Base-by-base conservation (phyloP, 2,113 vertebrate genomes). In the Paedocypris sp. region DNA sequence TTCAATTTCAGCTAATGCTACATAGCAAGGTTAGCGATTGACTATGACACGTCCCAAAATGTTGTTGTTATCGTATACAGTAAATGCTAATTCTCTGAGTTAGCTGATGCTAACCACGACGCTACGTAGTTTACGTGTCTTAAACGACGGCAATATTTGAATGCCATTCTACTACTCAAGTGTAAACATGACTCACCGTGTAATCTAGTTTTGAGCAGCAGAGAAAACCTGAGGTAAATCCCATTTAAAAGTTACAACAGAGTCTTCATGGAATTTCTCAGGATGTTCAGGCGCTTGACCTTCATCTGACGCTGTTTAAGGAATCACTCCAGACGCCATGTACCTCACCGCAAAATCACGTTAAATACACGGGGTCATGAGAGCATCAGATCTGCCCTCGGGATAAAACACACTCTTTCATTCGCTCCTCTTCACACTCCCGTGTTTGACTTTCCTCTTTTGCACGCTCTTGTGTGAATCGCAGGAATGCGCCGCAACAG, bases 1-100 rank as follows among this genome's bases (percentile, higher is more conserved):
- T 93, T 93, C 0, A 94, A 94, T 98, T 60, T 86, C 90, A 80
- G 60, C 18, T 12, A 2, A 4, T 45, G 4, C 36, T 26, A 29
- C 11, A 18, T 13, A 54, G 20, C n/a, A 6, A 9, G 19, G 15
- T 11, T 25, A 19, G 33, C 10, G 2, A 29, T 15, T 23, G 28
- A n/a, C n/a, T n/a, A n/a, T n/a, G n/a, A n/a, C n/a, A n/a, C n/a
- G n/a, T n/a, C n/a, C n/a, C n/a, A n/a, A n/a, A n/a, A n/a, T n/a
- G n/a, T n/a, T n/a, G n/a, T n/a, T n/a, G n/a, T n/a, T n/a, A n/a
- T n/a, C n/a, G n/a, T n/a, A n/a, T n/a, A n/a, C n/a, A n/a, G n/a
- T n/a, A n/a, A n/a, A n/a, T n/a, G n/a, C n/a, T n/a, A n/a, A n/a
- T n/a, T n/a, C n/a, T n/a, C n/a, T n/a, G n/a, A n/a, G n/a, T n/a